Evolutionary conservation across 1,140 invertebrate genomes (phyloP).

Genomic region (Carcinoscorpius rotundicauda): DNA sequence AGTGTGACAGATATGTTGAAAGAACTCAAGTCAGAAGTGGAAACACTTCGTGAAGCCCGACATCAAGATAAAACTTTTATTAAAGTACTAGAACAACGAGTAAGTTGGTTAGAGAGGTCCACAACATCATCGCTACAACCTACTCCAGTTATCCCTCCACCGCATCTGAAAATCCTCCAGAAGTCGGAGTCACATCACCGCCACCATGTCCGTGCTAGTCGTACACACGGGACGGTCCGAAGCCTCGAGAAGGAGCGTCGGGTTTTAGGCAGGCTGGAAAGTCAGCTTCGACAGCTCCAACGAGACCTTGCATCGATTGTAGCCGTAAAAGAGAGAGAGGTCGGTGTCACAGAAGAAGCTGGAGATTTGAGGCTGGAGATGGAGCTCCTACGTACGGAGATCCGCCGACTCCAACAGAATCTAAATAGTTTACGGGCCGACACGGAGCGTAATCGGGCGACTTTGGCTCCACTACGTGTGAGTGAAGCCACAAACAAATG

Average conservation of each 20-base stretch:
- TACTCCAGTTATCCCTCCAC: no score
- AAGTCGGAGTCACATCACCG: no score
- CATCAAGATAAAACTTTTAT: not conserved
- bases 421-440: no score
- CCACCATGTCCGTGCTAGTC: no score
- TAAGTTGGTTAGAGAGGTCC: no score
- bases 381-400: slow-evolving; percentile 1
- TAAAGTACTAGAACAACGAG: not conserved
- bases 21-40: not conserved
- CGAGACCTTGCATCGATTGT: slow-evolving; percentile 1
- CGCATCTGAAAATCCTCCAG: no score
- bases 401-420: no score
- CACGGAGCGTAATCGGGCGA: no score
- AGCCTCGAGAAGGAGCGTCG: not conserved
- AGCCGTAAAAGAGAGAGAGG: slow-evolving; percentile 1
- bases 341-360: not conserved
- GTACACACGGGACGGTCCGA: no score
- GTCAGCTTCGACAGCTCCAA: slow-evolving; percentile 3
- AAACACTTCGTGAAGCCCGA: not conserved
- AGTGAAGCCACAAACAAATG: slow-evolving; percentile 11
- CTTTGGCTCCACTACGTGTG: no score
- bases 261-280: not conserved
- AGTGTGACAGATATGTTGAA: no score
- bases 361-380: slow-evolving; percentile 6
- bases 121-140: no score